A percentile compares a stretch with the other conserved stretches of the same genome.
phyloP scores from a whole-genome alignment of 1,140 invertebrate genomes.

The Armadillidium nasatum region DNA sequence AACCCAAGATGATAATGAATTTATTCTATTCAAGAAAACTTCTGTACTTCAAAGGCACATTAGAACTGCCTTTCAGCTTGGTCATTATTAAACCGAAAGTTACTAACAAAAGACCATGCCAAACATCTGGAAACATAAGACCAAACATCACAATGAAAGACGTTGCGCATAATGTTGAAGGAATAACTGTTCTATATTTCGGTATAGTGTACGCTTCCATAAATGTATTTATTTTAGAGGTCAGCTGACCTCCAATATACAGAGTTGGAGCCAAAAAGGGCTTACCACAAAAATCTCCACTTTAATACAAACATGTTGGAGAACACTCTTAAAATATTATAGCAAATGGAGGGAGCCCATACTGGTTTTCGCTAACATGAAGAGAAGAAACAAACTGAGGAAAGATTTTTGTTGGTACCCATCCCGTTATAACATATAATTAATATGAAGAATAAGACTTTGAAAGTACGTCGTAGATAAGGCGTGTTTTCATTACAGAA shows the following conservation, averaged over 20 bases:
- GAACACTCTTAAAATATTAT: neutral
- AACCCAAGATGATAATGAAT: neutral
- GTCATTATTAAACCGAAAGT: neutral
- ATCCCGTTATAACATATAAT: neutral
- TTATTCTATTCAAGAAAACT: neutral
- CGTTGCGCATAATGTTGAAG: neutral
- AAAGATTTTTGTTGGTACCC: neutral
- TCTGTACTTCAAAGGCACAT: too few species aligned
- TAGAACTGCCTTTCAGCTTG: neutral
- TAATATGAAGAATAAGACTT: neutral
- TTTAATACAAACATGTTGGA: neutral
- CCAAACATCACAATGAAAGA: neutral
- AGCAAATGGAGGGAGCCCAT: too few species aligned
- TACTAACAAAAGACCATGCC: neutral
- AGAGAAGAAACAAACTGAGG: neutral
- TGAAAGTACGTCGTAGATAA: neutral
- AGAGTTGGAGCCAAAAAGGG: neutral
- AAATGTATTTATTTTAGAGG: too few species aligned
- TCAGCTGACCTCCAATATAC: neutral
- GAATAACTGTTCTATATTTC: neutral
- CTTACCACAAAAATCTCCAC: neutral
- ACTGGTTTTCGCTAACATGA: neutral
- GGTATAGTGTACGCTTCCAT: neutral
- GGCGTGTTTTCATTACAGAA: neutral
- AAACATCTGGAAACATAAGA: neutral